Base-by-base conservation (phyloP, 2,113 vertebrate species). In the Penelope pileata region DNA sequence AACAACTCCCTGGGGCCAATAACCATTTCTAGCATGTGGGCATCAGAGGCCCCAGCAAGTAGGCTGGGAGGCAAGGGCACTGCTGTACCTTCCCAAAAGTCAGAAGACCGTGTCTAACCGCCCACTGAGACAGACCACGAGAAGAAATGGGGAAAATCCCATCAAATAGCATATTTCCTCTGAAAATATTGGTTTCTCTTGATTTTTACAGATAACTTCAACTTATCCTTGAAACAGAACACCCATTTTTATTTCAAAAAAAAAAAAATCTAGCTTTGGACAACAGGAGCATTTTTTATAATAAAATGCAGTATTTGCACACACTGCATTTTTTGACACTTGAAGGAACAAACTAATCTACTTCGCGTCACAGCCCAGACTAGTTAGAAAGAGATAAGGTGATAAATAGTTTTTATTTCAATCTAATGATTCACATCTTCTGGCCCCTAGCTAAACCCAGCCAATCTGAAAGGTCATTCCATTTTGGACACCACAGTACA, bases 381-480 rank as follows among this genome's bases (percentile, higher is more conserved):
- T 54, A 81, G 78, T 2, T 38, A 59, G 83, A 63, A 83, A 70
- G 42, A 84, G 38, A 93, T 85, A 78, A 86, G 40, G 48, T 91
- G 91, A 76, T 78, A 89, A 92, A 83, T 14, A 92, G 85, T 77
- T 89, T 94, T 89, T 70, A 91, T 94, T 95, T 91, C 59, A 63
- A 29, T 26, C 50, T 94, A 90, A 93, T 88, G 88, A 89, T 64
- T 87, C 82, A 68, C 70, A 95, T 77, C 7, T 91, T 84, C 84
- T 3, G 0, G 78, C 34, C 70, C 48, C 74, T 66, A 87, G 90
- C 47, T 75, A 92, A 74, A 89, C 30, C 69, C 84, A 93, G 51
- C 74, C 87, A 91, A 74, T 74, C 81, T 91, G 90, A 92, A 89
- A 92, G 78, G 87, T 94, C 59, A 95, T 90, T 86, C 73, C n/a